Conservation (phyloP, 2,797 vertebrate genomes). For the Jordanella pulchra region DNA sequence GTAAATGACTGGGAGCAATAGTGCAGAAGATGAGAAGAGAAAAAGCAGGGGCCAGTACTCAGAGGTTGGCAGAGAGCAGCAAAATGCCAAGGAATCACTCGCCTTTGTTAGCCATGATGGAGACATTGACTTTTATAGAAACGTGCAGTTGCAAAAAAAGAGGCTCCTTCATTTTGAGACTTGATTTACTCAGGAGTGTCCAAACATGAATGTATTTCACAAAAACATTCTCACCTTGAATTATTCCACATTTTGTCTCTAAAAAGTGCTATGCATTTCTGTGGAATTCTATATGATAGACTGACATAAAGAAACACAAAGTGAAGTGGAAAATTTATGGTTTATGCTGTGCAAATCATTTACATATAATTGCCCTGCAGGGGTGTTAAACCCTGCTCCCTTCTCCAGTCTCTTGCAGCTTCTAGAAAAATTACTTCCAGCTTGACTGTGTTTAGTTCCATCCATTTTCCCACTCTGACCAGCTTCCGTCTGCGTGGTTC, state of each 20-base stretch:
- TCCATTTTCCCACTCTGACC: too few relatives aligned
- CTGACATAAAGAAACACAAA: not conserved
- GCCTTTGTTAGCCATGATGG: conserved; percentile 48
- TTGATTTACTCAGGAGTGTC: conserved; percentile 17
- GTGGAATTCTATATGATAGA: not conserved
- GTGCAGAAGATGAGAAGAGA: conserved; percentile 66
- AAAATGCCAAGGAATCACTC: conserved; percentile 52
- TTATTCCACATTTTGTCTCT: not conserved
- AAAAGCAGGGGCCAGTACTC: conserved; percentile 67
- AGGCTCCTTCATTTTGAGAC: conserved; percentile 11
- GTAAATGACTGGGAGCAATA: conserved; percentile 68
- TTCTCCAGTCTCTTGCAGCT: not conserved
- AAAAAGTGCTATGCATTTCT: not conserved
- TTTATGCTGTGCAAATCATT: not conserved
- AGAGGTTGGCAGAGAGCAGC: conserved; percentile 41
- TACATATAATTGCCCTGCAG: not conserved
- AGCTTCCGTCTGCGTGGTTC: too few relatives aligned
- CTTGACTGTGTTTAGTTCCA: too few relatives aligned
- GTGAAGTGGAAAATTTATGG: not conserved
- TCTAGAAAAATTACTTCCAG: too few relatives aligned
- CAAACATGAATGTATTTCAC: conserved; percentile 15
- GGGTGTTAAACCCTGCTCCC: not conserved
- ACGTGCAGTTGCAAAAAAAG: conserved; percentile 11
- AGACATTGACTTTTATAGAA: conserved; percentile 26
- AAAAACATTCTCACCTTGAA: not conserved